These are phyloP conservation scores for Pyrocoelia pectoralis DNA, from an alignment of 2,888 invertebrate species.

Conservation along the genomic window DNA sequence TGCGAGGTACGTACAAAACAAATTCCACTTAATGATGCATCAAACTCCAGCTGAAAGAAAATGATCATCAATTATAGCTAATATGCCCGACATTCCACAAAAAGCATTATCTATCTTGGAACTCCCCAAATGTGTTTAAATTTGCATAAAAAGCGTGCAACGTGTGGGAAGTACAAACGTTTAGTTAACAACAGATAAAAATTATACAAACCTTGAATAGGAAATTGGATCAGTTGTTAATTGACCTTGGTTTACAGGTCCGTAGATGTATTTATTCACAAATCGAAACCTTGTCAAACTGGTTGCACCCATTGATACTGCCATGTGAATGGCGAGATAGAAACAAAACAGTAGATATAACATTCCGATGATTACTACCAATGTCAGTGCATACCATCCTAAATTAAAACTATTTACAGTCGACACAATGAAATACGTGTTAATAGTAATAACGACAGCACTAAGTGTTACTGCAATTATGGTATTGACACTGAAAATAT, in stretches of 20 bases:
- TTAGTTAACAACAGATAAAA: not conserved
- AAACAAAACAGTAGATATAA: constrained; percentile 76
- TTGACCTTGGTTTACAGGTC: constrained; percentile 60
- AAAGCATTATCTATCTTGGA: not conserved
- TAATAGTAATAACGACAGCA: constrained; percentile 77
- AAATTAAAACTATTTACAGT: constrained; percentile 63
- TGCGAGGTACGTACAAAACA: constrained; percentile 26
- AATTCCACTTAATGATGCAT: constrained; percentile 26
- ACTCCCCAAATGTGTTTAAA: not conserved
- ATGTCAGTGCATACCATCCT: constrained; percentile 58
- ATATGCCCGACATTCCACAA: not conserved
- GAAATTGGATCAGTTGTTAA: constrained; percentile 63
- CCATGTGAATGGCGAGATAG: constrained; percentile 79
- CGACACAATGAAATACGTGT: constrained; percentile 78
- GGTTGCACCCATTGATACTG: constrained; percentile 70
- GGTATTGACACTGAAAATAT: constrained; percentile 71
- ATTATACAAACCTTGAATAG: constrained; percentile 65
- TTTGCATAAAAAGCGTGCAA: too few relatives aligned
- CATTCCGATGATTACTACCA: constrained; percentile 64
- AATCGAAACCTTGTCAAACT: constrained; percentile 63
- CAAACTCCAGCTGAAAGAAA: constrained; percentile 39
- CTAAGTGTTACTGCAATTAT: constrained; percentile 72
- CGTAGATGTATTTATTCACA: constrained; percentile 66
- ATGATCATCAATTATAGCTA: constrained; percentile 14
- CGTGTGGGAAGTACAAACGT: not conserved